These are phyloP conservation scores for Drosophila mimetica DNA, from an alignment of 2,888 invertebrate species.

Conservation along the genomic window DNA sequence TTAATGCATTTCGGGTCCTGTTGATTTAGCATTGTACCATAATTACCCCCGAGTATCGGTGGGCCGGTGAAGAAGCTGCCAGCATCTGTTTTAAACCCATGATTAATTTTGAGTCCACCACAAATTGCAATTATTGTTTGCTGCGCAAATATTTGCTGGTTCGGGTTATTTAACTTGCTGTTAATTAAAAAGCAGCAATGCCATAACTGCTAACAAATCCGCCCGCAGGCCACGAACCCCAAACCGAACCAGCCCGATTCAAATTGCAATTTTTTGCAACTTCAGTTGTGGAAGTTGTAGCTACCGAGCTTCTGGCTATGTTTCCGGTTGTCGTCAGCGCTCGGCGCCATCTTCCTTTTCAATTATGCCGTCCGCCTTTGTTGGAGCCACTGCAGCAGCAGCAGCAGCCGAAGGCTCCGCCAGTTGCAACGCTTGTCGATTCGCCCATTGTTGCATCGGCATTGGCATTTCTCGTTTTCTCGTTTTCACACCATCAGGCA, in stretches of 20 bases:
- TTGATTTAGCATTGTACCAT: conserved; percentile 26
- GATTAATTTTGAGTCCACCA: conserved; percentile 18
- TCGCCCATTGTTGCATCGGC: conserved; percentile 19
- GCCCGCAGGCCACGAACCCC: conserved; percentile 3
- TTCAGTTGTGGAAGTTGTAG: conserved; percentile 5
- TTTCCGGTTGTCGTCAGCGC: conserved; percentile 64
- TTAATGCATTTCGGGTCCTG: conserved; percentile 20
- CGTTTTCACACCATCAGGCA: conserved; percentile 75
- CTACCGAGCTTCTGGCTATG: conserved; percentile 25
- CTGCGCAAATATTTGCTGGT: conserved; percentile 33
- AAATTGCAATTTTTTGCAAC: conserved; percentile 16
- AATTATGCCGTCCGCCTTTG: conserved; percentile 53
- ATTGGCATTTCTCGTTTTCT: conserved; percentile 61
- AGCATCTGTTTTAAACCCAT: conserved; percentile 13
- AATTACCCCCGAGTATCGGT: conserved; percentile 14
- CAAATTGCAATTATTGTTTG: conserved; percentile 41
- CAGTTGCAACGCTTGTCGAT: conserved; percentile 49
- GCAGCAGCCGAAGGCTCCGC: conserved; percentile 17
- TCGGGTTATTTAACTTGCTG: conserved; percentile 24
- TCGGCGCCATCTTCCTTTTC: conserved; percentile 70
- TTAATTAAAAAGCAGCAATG: conserved; percentile 40
- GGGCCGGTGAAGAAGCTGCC: neutral
- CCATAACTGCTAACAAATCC: conserved; percentile 28
- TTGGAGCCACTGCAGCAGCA: conserved; percentile 6
- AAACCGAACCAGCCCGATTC: neutral